Base-by-base conservation (phyloP, 2,888 invertebrate genomes). In the Aricia artaxerxes region DNA sequence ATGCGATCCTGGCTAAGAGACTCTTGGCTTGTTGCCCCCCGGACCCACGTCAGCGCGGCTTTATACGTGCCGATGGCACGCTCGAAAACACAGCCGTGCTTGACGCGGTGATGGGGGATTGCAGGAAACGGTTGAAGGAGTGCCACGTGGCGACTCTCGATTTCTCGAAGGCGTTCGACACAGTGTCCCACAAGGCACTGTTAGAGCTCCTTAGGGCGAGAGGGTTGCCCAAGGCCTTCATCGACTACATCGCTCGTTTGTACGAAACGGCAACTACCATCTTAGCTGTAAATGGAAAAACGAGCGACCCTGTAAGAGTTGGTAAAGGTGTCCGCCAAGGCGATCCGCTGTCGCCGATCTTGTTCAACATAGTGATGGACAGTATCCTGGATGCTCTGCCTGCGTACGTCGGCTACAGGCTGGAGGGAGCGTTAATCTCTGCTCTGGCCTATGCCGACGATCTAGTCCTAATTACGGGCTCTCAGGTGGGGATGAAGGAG, bases 91-190 rank as follows among this genome's bases (percentile, higher is more conserved):
- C 85, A 40, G 80, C 86, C 1, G 88, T 82, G 79, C 83, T 81
- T 82, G 86, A 83, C 81, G 87, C 81, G 0, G 82, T 79, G 60
- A 73, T 85, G 5, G 82, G 89, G 24, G 80, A 86, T 77, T 76
- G 79, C 24, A 80, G 82, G 78, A 85, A 75, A n/a, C 82, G 82
- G 78, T 77, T 83, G 78, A 79, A 84, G 24, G 85, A 86, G 61
- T 84, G 91, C 81, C 90, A 90, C 81, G 83, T 89, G 78, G 88
- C 86, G 78, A 86, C 88, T 64, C 83, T 93, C 40, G 92, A 93
- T 82, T 87, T 92, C 49, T 85, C 88, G n/a, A 92, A 92, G 83
- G 92, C 91, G 4, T 92, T 90, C 82, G 91, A 91, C 81, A 88
- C 84, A 0, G 84, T 88, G 78, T 85, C 86, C 31, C 87, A 88